Percentiles rank a stretch among this genome's conserved stretches.
Evolutionary conservation across 1,140 invertebrate genomes (phyloP).

Genomic region (Drosophila sp.): DNA sequence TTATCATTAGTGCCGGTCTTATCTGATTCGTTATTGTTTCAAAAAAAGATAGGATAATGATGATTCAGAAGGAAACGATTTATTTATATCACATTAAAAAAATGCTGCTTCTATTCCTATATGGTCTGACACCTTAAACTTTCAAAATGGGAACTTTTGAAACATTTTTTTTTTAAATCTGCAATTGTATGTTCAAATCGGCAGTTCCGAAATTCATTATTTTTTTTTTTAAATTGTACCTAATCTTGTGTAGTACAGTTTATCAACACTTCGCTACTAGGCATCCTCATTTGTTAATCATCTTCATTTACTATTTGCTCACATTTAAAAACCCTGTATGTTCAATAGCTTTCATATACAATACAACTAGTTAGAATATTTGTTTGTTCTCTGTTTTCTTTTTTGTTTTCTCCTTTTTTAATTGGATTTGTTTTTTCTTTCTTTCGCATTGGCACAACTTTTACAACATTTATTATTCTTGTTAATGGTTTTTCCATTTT

Average conservation of each 20-base stretch:
- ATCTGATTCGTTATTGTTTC: too few species aligned
- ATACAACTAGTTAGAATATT: slow-evolving; percentile 63
- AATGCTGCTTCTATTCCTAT: too few species aligned
- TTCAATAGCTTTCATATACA: slow-evolving; percentile 66
- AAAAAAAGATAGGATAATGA: too few species aligned
- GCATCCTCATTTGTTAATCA: slow-evolving; percentile 15
- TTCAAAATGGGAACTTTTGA: too few species aligned
- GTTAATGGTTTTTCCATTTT: slow-evolving; percentile 32
- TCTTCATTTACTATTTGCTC: slow-evolving; percentile 46
- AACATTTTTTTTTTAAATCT: background rate
- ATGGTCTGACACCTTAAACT: too few species aligned
- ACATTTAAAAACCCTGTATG: slow-evolving; percentile 81
- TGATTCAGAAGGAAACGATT: too few species aligned
- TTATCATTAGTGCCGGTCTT: too few species aligned
- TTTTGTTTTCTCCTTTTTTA: slow-evolving; percentile 41
- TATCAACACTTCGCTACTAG: slow-evolving; percentile 24
- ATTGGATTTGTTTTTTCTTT: slow-evolving; percentile 49
- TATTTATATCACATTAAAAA: too few species aligned
- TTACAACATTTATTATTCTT: slow-evolving; percentile 72
- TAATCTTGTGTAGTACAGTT: slow-evolving; percentile 21
- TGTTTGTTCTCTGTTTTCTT: slow-evolving; percentile 26
- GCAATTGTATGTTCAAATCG: background rate
- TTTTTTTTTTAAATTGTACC: slow-evolving; percentile 11
- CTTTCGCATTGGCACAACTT: slow-evolving; percentile 65
- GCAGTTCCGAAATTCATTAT: background rate